Percentiles rank a stretch among this genome's conserved stretches.
Evolutionary conservation across 2,797 vertebrate genomes (phyloP).

Genomic region (Protonibea diacanthus): DNA sequence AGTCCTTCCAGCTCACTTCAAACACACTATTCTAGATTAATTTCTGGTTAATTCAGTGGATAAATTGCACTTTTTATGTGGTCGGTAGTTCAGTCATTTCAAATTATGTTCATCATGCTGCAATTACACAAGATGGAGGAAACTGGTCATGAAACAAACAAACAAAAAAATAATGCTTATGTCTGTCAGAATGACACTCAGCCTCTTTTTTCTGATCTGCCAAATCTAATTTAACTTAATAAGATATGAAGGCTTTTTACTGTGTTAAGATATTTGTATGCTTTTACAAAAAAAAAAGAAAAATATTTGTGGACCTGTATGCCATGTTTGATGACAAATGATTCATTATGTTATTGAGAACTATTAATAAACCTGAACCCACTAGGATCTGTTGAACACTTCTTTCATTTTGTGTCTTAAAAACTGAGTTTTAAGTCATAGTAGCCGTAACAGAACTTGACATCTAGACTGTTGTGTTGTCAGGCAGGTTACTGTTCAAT

Average conservation of each 20-base stretch:
- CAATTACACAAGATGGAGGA: slow-evolving; percentile 18
- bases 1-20: slow-evolving; percentile 43
- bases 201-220: slow-evolving; percentile 20
- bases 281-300: slow-evolving; percentile 47
- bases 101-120: slow-evolving; percentile 15
- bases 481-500: not conserved
- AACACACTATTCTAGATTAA: slow-evolving; percentile 41
- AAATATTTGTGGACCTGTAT: slow-evolving; percentile 51
- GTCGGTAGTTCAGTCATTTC: slow-evolving; percentile 35
- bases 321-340: slow-evolving; percentile 54
- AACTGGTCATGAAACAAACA: not conserved
- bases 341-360: slow-evolving; percentile 57
- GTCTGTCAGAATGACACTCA: slow-evolving; percentile 4
- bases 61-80: slow-evolving; percentile 59
- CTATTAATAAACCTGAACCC: slow-evolving; percentile 74
- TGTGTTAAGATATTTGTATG: slow-evolving; percentile 65
- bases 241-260: slow-evolving; percentile 75
- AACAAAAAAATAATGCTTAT: not conserved
- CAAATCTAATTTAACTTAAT: slow-evolving; percentile 69
- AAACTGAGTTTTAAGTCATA: not conserved
- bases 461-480: not conserved
- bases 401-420: slow-evolving; percentile 5
- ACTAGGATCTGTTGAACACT: slow-evolving; percentile 17
- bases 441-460: not conserved
- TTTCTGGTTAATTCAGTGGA: slow-evolving; percentile 32